phyloP scores from a whole-genome alignment of 2,113 vertebrate species.

The Mugil cephalus region DNA sequence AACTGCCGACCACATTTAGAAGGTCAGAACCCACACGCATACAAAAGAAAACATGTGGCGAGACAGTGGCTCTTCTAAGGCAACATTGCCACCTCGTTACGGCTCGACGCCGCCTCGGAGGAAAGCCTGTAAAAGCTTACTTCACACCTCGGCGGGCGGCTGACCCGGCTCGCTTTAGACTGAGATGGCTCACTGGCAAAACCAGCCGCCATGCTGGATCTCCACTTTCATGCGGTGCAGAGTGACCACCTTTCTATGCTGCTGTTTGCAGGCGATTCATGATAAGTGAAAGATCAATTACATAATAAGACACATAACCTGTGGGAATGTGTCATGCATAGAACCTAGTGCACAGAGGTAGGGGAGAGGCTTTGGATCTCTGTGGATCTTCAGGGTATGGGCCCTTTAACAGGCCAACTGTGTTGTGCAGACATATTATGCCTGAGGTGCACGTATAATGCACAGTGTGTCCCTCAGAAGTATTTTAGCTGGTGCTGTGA shows the following conservation, averaged over 20 bases:
- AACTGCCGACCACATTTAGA: constrained; percentile 11
- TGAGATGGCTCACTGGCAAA: constrained; percentile 40
- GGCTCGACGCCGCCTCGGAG: constrained; percentile 36
- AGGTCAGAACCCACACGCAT: constrained; percentile 22
- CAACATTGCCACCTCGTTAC: constrained; percentile 53
- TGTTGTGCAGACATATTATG: constrained; percentile 11
- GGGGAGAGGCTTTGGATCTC: neutral
- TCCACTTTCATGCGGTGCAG: constrained; percentile 59
- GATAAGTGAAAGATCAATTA: constrained; percentile 4
- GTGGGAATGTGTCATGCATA: neutral
- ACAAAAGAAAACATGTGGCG: neutral
- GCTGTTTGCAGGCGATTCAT: constrained; percentile 24
- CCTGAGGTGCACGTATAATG: constrained; percentile 1
- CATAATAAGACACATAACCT: constrained; percentile 18
- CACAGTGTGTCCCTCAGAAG: neutral
- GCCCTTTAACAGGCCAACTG: constrained; percentile 29
- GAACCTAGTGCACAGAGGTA: neutral
- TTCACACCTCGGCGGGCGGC: constrained; percentile 54
- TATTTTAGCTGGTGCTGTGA: neutral
- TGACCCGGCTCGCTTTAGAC: constrained; percentile 46
- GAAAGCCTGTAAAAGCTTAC: constrained; percentile 45
- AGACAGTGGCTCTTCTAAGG: constrained; percentile 43
- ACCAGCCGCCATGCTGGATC: constrained; percentile 28
- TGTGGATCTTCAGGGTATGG: neutral
- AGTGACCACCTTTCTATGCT: constrained; percentile 39